Base-by-base conservation (phyloP, 1,140 invertebrate genomes). In the Pinna nobilis region DNA sequence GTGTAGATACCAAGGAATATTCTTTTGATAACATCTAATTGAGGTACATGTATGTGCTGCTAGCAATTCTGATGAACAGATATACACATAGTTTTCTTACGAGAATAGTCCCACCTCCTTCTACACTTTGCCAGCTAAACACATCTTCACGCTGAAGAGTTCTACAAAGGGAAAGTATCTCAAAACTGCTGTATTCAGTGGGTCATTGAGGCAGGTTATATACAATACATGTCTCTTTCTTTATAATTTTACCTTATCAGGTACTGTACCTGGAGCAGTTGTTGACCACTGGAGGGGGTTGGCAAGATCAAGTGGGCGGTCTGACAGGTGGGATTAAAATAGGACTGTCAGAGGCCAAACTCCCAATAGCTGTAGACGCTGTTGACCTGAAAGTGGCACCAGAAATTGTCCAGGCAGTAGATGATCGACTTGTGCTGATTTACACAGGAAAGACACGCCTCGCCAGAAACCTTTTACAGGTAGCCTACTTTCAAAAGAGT, bases 281-380 rank as follows among this genome's bases (percentile, higher is more conserved):
- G 77, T 77, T 92, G 67, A 92, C 91, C 6, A 92, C 91, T 65
- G 88, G 87, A 30, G 91, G 91, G 28, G 91, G 91, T 1, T 92
- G 91, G 91, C 91, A 92, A 82, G 91, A 92, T 75, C 91, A 91
- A 80, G 89, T 91, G 7, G 90, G 90, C 41, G 90, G 90, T 0
- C 78, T 91, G 2, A 77, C 84, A 37, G 89, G 89, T n/a, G 90
- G 90, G 13, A 79, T 91, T 23, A 88, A 87, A 39, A 70, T 89
- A 30, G 90, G 89, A n/a, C 71, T 84, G 33, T 90, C 88, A 11
- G 83, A 84, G 60, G 82, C 82, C 30, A 59, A 79, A 61, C 83
- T 89, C 6, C 89, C 89, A 0, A 51, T 90, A n/a, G 77, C 84
- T 41, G 86, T 91, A 0, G 77, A 86, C 28, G 76, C 84, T 6